Conservation (phyloP, 2,888 invertebrate genomes). For the Omphaloscelis lunosa region DNA sequence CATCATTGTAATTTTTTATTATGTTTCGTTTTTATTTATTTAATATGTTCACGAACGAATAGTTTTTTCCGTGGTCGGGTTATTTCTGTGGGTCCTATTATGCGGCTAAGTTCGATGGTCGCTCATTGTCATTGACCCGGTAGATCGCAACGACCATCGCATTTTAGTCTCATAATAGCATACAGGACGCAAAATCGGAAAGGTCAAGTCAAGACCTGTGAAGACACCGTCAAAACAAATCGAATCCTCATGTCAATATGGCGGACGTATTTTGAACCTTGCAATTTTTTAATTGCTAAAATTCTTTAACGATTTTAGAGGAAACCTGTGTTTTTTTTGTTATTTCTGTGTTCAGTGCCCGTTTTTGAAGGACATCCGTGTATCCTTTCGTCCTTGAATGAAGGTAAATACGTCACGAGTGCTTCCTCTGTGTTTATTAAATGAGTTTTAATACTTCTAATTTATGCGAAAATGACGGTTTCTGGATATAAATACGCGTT, state of each 20-base stretch:
- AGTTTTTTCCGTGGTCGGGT: slow-evolving; percentile 60
- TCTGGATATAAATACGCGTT: slow-evolving; percentile 54
- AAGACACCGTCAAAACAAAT: slow-evolving; percentile 89
- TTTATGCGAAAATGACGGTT: slow-evolving; percentile 68
- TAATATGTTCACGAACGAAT: slow-evolving; percentile 37
- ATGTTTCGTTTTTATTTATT: neutral
- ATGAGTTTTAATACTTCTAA: slow-evolving; percentile 56
- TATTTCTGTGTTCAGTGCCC: slow-evolving; percentile 50
- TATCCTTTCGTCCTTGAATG: slow-evolving; percentile 67
- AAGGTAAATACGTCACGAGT: slow-evolving; percentile 58
- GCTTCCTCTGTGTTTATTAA: slow-evolving; percentile 50
- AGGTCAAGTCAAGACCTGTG: slow-evolving; percentile 76
- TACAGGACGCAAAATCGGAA: slow-evolving; percentile 87
- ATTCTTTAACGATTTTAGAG: slow-evolving; percentile 55
- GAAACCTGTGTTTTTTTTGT: slow-evolving; percentile 50
- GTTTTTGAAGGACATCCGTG: slow-evolving; percentile 47
- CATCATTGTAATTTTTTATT: neutral
- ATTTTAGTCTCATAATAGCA: slow-evolving; percentile 80
- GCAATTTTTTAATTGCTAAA: slow-evolving; percentile 71
- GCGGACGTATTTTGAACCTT: slow-evolving; percentile 82
- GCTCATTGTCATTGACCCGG: slow-evolving; percentile 67
- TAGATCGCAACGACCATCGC: slow-evolving; percentile 70
- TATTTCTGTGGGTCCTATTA: slow-evolving; percentile 73
- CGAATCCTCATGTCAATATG: slow-evolving; percentile 88
- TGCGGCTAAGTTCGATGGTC: slow-evolving; percentile 74